Percentiles rank a stretch among this genome's conserved stretches.
Evolutionary conservation across 1,140 invertebrate species (phyloP).

Genomic region (Psix sp.): DNA sequence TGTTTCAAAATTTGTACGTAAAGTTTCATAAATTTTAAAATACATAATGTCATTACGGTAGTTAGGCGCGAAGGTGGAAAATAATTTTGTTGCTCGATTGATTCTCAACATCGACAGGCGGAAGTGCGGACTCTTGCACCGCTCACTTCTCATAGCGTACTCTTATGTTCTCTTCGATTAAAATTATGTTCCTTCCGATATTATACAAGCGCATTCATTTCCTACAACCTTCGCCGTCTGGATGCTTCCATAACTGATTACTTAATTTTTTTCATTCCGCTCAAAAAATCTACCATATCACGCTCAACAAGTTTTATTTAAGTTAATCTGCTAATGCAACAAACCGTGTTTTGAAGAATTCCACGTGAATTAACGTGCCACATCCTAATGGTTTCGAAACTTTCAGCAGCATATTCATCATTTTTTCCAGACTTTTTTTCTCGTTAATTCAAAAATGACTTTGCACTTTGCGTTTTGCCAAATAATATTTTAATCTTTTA

Average conservation of each 20-base stretch:
- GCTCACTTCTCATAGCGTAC: slow-evolving; percentile 35
- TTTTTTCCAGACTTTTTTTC: slow-evolving; percentile 3
- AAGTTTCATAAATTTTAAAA: too few relatives aligned
- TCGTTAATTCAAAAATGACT: slow-evolving; percentile 12
- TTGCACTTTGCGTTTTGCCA: too few relatives aligned
- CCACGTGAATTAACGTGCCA: slow-evolving; percentile 17
- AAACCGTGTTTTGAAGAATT: slow-evolving; percentile 30
- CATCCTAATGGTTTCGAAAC: slow-evolving; percentile 11
- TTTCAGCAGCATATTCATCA: slow-evolving; percentile 20
- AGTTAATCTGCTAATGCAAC: slow-evolving; percentile 26
- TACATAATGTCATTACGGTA: neutral
- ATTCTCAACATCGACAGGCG: slow-evolving; percentile 57
- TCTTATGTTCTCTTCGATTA: slow-evolving; percentile 50
- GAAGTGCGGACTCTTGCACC: slow-evolving; percentile 42
- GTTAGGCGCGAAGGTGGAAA: slow-evolving; percentile 46
- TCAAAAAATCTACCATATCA: slow-evolving; percentile 13
- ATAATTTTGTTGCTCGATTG: slow-evolving; percentile 65
- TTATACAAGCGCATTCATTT: slow-evolving; percentile 51
- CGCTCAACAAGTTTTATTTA: slow-evolving; percentile 43
- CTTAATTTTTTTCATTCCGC: slow-evolving; percentile 16
- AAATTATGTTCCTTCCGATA: slow-evolving; percentile 56
- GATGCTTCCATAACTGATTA: slow-evolving; percentile 35
- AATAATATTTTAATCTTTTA: too few relatives aligned
- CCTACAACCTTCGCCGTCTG: slow-evolving; percentile 20
- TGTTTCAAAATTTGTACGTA: too few relatives aligned